phyloP scores from a whole-genome alignment of 1,140 invertebrate genomes.

The Acromyrmex heyeri region DNA sequence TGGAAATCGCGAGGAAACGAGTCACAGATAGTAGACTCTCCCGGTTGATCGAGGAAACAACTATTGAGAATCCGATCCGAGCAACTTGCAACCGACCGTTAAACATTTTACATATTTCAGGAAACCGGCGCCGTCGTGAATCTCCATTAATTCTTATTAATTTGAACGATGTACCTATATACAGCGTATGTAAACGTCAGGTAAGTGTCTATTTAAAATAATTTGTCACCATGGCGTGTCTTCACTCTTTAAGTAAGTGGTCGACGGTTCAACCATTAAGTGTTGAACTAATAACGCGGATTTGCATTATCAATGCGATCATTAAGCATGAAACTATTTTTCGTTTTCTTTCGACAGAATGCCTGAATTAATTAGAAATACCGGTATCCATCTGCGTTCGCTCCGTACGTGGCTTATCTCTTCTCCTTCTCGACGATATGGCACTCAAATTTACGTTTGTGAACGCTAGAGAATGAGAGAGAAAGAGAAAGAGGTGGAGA shows the following conservation, averaged over 20 bases:
- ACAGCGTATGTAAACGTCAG: not conserved
- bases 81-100: not conserved
- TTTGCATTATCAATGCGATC: constrained; percentile 44
- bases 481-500: not conserved
- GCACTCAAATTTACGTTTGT: constrained; percentile 54
- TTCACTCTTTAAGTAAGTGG: not conserved
- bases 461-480: constrained; percentile 7
- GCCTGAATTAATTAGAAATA: constrained; percentile 63
- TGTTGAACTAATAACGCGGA: constrained; percentile 44
- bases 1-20: not conserved
- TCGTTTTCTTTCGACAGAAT: constrained; percentile 42
- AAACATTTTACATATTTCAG: constrained; percentile 41
- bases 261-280: constrained; percentile 19
- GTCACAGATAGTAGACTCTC: not conserved
- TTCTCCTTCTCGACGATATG: constrained; percentile 3
- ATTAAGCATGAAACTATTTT: constrained; percentile 43
- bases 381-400: constrained; percentile 44
- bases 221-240: constrained; percentile 22
- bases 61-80: not conserved
- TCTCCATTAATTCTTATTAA: constrained; percentile 39
- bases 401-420: constrained; percentile 33
- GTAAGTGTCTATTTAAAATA: constrained; percentile 35
- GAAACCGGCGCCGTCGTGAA: not conserved
- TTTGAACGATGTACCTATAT: not conserved
- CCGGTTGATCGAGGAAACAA: not conserved